Conservation (phyloP, 1,140 invertebrate genomes). For the Chironomus tepperi region DNA sequence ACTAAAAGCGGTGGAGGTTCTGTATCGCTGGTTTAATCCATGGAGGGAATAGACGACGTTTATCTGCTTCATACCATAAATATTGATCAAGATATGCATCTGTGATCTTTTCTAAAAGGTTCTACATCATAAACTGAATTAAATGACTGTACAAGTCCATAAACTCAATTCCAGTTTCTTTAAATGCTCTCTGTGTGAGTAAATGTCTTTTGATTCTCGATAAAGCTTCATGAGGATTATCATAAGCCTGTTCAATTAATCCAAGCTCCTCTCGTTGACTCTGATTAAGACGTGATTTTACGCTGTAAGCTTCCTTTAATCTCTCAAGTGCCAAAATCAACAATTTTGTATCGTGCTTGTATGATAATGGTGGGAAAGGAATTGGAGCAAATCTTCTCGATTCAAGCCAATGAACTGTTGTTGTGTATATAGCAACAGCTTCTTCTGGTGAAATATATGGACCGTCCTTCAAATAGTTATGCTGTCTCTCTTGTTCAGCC, state of each 20-base stretch:
- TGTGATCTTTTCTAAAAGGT: conserved; percentile 97
- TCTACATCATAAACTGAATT: conserved; percentile 98
- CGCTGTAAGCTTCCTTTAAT: conserved; percentile 98
- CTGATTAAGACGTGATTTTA: conserved; percentile 97
- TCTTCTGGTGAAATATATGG: conserved; percentile 99
- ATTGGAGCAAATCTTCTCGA: conserved; percentile 96
- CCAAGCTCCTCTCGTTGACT: conserved; percentile 98
- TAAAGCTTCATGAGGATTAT: conserved; percentile 98
- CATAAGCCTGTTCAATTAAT: conserved; percentile 98
- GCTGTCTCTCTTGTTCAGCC: conserved; percentile 97
- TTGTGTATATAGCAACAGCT: conserved; percentile 99
- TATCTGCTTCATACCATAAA: conserved; percentile 99
- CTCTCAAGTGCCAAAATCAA: conserved; percentile 94
- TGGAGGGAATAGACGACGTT: conserved; percentile 89
- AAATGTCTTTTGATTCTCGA: conserved; percentile 99
- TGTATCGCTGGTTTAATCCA: conserved; percentile 99
- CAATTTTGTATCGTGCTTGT: conserved; percentile 99
- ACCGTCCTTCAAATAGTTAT: conserved; percentile 99
- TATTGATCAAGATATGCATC: conserved; percentile 99
- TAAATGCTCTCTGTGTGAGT: conserved; percentile 95
- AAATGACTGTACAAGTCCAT: conserved; percentile 99
- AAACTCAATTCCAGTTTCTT: conserved; percentile 98
- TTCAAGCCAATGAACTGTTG: conserved; percentile 98
- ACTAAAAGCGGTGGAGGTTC: conserved; percentile 96
- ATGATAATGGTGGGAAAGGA: conserved; percentile 96